Base-by-base conservation (phyloP, 53 echinoderm and acorn worm genomes). In the Holothuria scabra region DNA sequence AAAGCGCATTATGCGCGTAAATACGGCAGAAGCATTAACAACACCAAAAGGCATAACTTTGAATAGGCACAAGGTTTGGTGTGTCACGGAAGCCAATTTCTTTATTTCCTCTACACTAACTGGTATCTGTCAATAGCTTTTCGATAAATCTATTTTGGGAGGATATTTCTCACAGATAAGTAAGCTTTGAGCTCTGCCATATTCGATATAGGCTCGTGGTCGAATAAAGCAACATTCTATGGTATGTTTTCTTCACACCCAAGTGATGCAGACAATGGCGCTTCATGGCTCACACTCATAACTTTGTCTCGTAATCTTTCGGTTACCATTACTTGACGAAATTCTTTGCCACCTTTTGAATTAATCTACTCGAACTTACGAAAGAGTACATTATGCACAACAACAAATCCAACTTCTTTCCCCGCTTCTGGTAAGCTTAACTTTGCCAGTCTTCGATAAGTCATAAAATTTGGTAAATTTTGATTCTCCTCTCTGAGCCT, bases 41-140 rank as follows among this genome's bases (percentile, higher is more conserved):
- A 87, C 66, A 44, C 86, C 86, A 28, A 90, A 86, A 12, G 90
- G 90, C n/a, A 86, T 46, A 18, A 90, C 90, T 5, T 57, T 90
- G 64, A 90, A 86, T 14, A 79, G 90, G 23, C 67, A 90, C 65
- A 86, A 30, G 14, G 82, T 86, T 12, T 86, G 70, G 20, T 22
- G 30, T 3, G 90, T 90, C 22, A 90, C 74, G 30, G 86, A 90
- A 1, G 90, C 83, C 30, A 74, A 82, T 75, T 90, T 86, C 4
- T 6, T 57, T 21, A 46, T 86, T 58, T 89, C 85, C 8, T 59
- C 5, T 11, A 60, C 60, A 0, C 16, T 4, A 28, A 89, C 80
- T 14, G 86, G 86, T 20, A 90, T 90, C 30, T 90, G 90, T 83
- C 90, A 90, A 66, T 90, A 90, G 21, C 86, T 86, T 46, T 86